A percentile compares a stretch with the other conserved stretches of the same genome.
These are phyloP conservation scores for Misgurnus anguillicaudatus DNA, from an alignment of 2,113 vertebrate genomes.

Conservation along the genomic window DNA sequence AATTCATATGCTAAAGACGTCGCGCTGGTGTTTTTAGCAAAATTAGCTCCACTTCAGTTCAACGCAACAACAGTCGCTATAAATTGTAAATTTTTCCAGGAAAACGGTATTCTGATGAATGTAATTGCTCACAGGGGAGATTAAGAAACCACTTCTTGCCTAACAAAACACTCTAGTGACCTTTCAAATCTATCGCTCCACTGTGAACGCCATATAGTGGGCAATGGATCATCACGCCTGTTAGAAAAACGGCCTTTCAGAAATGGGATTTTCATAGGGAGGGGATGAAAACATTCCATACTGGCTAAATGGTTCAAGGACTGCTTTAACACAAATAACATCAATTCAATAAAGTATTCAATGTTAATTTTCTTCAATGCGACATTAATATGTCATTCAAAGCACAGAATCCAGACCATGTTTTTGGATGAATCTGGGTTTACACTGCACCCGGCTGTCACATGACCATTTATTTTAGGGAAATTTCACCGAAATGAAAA, in stretches of 20 bases:
- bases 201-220: neutral
- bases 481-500: no score
- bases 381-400: neutral
- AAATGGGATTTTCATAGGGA: constrained; percentile 10
- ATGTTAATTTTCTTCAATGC: constrained; percentile 12
- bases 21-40: constrained; percentile 1
- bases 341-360: neutral
- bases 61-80: neutral
- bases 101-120: constrained; percentile 18
- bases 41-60: neutral
- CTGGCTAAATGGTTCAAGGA: constrained; percentile 10
- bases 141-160: constrained; percentile 31
- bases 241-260: constrained; percentile 14
- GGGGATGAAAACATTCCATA: neutral
- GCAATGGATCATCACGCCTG: constrained; percentile 23
- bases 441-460: neutral
- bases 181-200: constrained; percentile 19
- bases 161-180: constrained; percentile 36
- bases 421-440: neutral
- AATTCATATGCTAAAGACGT: neutral
- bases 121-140: constrained; percentile 28
- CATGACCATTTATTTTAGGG: neutral
- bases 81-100: constrained; percentile 33
- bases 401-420: neutral
- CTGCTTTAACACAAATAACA: constrained; percentile 32